Evolutionary conservation across 2,797 vertebrate species (phyloP).

Genomic region (Propithecus deckenii): DNA sequence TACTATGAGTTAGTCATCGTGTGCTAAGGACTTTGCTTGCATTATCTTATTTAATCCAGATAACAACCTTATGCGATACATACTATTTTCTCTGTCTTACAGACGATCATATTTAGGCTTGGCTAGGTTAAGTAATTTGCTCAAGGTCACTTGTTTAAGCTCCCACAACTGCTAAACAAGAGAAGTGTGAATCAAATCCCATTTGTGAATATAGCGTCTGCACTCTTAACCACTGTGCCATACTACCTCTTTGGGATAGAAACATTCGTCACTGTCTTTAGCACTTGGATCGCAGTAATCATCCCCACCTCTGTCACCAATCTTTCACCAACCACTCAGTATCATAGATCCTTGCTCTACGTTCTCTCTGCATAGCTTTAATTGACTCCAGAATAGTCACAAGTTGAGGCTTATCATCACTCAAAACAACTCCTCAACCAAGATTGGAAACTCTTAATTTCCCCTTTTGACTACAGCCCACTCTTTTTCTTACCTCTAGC

Average conservation of each 20-base stretch:
- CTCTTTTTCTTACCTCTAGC: background rate
- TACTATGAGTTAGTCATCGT: background rate
- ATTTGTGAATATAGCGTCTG: background rate
- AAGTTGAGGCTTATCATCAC: background rate
- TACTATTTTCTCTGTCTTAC: background rate
- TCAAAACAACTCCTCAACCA: background rate
- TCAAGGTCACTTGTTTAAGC: background rate
- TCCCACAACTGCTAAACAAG: background rate
- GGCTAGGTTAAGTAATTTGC: background rate
- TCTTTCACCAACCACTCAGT: background rate
- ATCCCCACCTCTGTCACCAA: background rate
- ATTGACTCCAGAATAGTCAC: background rate
- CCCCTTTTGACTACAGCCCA: background rate
- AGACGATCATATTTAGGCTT: background rate
- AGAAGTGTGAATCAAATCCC: background rate
- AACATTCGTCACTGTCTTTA: background rate
- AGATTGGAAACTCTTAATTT: background rate
- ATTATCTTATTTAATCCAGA: conserved; percentile 33
- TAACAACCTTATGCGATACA: background rate
- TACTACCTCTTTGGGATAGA: background rate
- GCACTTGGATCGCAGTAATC: background rate
- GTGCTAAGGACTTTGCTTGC: background rate
- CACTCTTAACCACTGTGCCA: background rate
- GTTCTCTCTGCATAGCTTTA: background rate
- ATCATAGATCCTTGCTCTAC: background rate